These are phyloP conservation scores for Ammodytes dubius DNA, from an alignment of 2,113 vertebrate genomes.

Conservation along the genomic window DNA sequence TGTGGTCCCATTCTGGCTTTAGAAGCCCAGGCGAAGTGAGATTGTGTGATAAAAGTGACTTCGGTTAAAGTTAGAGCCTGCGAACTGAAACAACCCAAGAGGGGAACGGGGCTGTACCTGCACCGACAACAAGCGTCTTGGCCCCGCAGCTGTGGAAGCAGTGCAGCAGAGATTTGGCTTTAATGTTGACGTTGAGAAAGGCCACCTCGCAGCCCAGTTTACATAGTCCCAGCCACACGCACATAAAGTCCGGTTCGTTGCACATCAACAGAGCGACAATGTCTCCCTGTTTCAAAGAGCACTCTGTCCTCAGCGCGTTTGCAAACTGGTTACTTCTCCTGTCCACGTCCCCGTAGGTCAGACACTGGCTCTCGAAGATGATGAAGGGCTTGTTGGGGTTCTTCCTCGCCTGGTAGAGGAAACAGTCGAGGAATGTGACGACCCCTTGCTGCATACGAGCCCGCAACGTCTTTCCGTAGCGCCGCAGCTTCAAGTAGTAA, in stretches of 20 bases:
- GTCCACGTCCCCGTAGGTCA: conserved; percentile 89
- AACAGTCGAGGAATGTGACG: conserved; percentile 88
- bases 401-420: conserved; percentile 82
- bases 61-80: background rate
- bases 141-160: conserved; percentile 89
- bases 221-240: conserved; percentile 90
- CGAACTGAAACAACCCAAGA: too few species aligned
- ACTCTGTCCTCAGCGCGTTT: conserved; percentile 75
- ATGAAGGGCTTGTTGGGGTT: conserved; percentile 89
- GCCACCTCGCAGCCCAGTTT: conserved; percentile 91
- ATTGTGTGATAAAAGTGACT: background rate
- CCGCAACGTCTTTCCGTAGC: conserved; percentile 65
- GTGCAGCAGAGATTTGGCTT: conserved; percentile 85
- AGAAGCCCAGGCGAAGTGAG: background rate
- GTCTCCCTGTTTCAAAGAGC: conserved; percentile 81
- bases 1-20: background rate
- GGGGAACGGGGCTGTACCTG: conserved; percentile 84
- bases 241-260: conserved; percentile 93
- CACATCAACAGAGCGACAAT: conserved; percentile 90
- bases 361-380: conserved; percentile 82
- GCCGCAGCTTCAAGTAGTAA: conserved; percentile 83
- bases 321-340: conserved; percentile 87
- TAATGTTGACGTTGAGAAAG: conserved; percentile 91
- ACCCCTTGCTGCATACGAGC: conserved; percentile 76
- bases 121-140: conserved; percentile 86